Evolutionary conservation across 2,888 invertebrate genomes (phyloP).

Genomic region (Criorhina ranunculi): DNA sequence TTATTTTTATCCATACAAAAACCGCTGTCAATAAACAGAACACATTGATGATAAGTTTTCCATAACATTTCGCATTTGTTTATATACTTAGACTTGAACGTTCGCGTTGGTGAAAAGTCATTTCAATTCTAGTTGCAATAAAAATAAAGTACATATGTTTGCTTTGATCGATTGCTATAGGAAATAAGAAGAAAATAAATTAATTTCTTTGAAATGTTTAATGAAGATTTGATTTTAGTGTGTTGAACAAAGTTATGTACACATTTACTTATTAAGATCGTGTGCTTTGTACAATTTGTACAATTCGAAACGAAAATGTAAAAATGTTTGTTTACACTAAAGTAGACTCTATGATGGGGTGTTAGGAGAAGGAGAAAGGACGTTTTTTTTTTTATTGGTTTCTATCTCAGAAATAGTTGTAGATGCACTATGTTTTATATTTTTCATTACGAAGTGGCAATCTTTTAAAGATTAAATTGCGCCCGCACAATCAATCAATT

Average conservation of each 20-base stretch:
- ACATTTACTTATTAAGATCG: neutral
- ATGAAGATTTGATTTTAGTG: neutral
- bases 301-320: too few species aligned
- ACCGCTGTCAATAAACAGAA: neutral
- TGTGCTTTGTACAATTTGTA: neutral
- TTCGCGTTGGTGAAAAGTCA: neutral
- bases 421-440: too few species aligned
- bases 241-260: too few species aligned
- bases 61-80: slow-evolving; percentile 32
- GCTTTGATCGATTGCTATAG: neutral
- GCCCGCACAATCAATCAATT: too few species aligned
- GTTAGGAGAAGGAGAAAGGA: too few species aligned
- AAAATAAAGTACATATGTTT: neutral
- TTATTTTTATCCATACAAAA: neutral
- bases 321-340: neutral
- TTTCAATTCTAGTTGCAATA: slow-evolving; percentile 16
- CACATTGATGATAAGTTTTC: neutral
- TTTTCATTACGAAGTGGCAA: too few species aligned
- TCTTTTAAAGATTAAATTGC: too few species aligned
- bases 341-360: neutral
- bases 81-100: neutral
- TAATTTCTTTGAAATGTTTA: neutral
- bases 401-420: too few species aligned
- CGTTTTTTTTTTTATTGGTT: too few species aligned
- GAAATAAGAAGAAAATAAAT: neutral